Evolutionary conservation across 2,113 vertebrate genomes (phyloP), one percentile per base, ranked within the genome.

Genomic region (Gadus chalcogrammus): DNA sequence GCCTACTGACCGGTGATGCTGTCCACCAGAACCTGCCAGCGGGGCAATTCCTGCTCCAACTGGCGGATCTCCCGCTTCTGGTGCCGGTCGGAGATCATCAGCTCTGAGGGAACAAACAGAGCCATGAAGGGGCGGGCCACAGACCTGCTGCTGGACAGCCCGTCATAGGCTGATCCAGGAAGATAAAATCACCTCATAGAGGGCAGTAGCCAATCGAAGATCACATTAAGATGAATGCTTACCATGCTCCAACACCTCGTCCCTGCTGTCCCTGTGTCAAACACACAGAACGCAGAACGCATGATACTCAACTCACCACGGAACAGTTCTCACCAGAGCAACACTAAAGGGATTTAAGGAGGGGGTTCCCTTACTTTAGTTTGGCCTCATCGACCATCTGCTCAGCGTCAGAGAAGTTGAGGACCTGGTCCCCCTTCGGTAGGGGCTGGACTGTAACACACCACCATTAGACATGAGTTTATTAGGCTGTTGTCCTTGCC

Each of bases 11-110:
- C 96, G 79, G 96, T 98, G 81, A 98, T 97, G 73, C 94, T 97
- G 76, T 98, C 96, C 0, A 97, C 96, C 0, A 98, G 88, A 71
- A 97, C 96, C 84, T 98, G 96, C 96, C 96, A 98, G 55, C 95
- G 94, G 64, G 96, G 95, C 69, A 98, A 84, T 66, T 98, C 96
- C 86, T 97, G 96, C 70, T 98, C 96, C 79, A 98, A 78, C 80
- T 98, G 96, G 55, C 94, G 92, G 76, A 98, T 98, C 90, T 98
- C 96, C 20, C 92, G 90, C 77, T 98, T 98, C 90, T 98, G 96
- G 38, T 97, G 94, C 20, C 96, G 91, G 78, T 98, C 96, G 0
- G 96, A 94, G 76, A 97, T 94, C 7, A 95, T 96, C 75, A 98
- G 83, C 86, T 98, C 96, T 98, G 81, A 60, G 8, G 9, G 12